Conservation (phyloP, 2,888 invertebrate genomes). For the Amphipyra berbera region DNA sequence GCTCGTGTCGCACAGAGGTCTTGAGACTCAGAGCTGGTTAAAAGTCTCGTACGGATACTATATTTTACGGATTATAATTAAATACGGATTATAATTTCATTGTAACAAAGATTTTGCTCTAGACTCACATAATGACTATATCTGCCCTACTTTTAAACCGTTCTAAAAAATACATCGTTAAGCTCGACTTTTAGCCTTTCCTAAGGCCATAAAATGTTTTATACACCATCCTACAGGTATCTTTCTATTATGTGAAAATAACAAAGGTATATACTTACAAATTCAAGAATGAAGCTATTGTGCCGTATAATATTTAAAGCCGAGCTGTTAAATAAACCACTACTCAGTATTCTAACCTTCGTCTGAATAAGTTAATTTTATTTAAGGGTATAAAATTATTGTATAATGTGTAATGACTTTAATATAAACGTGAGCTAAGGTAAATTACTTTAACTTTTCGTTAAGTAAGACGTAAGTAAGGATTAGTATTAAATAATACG, state of each 20-base stretch:
- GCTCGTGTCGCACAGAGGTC: no score
- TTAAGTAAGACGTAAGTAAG: conserved; percentile 14
- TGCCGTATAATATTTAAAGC: conserved; percentile 59
- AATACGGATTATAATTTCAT: no score
- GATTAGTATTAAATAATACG: not conserved
- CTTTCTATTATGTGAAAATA: conserved; percentile 9
- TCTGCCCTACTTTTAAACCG: not conserved
- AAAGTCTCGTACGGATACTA: no score
- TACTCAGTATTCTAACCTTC: conserved; percentile 72
- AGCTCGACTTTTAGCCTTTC: conserved; percentile 5
- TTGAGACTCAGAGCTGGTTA: no score
- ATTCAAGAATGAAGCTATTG: conserved; percentile 60
- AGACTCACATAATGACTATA: not conserved
- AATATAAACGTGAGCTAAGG: conserved; percentile 66
- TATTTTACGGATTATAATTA: no score
- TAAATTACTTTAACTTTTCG: conserved; percentile 14
- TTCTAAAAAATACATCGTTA: conserved; percentile 12
- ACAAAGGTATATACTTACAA: conserved; percentile 35
- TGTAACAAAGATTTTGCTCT: not conserved
- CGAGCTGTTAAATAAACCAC: conserved; percentile 64
- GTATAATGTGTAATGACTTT: conserved; percentile 75
- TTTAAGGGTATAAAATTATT: conserved; percentile 77
- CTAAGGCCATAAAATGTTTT: conserved; percentile 11
- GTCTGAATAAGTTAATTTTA: conserved; percentile 72
- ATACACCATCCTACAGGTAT: not conserved